Conservation (phyloP, 1,140 invertebrate genomes). For the Hestina assimilis region DNA sequence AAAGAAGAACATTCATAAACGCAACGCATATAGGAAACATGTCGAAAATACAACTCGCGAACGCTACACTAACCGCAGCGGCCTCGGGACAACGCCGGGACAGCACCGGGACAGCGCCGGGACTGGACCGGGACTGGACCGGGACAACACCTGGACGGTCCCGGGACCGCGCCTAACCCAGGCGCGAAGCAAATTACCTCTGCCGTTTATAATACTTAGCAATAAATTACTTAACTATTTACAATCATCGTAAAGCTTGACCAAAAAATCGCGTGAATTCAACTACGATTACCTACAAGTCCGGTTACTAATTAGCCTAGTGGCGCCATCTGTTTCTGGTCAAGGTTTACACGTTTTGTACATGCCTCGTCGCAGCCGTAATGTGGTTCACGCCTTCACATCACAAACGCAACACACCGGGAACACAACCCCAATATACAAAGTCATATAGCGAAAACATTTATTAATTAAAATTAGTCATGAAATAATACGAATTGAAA, state of each 20-base stretch:
- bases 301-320: conserved; percentile 20
- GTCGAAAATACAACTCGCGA: conserved; percentile 58
- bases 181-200: conserved; percentile 71
- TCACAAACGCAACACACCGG: conserved; percentile 9
- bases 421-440: too few species aligned
- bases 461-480: too few species aligned
- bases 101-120: not conserved
- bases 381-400: conserved; percentile 69
- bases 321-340: conserved; percentile 16
- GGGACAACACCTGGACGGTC: conserved; percentile 5
- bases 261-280: conserved; percentile 28
- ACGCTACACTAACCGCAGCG: conserved; percentile 48
- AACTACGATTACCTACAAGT: conserved; percentile 39
- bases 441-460: too few species aligned
- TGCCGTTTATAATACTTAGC: conserved; percentile 62
- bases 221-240: conserved; percentile 72
- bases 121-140: conserved; percentile 8
- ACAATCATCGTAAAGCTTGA: conserved; percentile 45
- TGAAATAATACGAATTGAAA: too few species aligned
- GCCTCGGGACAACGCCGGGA: conserved; percentile 9
- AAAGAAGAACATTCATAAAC: conserved; percentile 76
- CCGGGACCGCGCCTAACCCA: conserved; percentile 27
- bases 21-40: conserved; percentile 73
- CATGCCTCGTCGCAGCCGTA: conserved; percentile 51
- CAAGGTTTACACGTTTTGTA: conserved; percentile 30